Evolutionary conservation across 1,140 invertebrate species (phyloP).

Genomic region (Scaptomyza pallida): DNA sequence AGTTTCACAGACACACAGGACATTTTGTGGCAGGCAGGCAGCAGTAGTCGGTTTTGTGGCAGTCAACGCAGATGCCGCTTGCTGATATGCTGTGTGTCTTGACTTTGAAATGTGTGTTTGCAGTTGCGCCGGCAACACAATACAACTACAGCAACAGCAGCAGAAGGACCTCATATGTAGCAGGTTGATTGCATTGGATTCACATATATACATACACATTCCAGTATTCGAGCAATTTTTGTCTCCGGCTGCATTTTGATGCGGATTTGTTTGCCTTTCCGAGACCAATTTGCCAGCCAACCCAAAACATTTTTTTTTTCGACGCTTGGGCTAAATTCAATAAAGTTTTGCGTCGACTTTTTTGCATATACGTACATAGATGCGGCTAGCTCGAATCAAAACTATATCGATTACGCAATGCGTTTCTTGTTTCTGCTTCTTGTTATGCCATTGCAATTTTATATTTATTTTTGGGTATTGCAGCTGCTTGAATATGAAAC

Average conservation of each 20-base stretch:
- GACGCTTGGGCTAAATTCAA: slow-evolving; percentile 53
- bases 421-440: slow-evolving; percentile 6
- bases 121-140: slow-evolving; percentile 38
- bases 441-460: background rate
- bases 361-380: slow-evolving; percentile 56
- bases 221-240: no score
- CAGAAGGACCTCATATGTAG: slow-evolving; percentile 56
- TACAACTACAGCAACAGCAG: slow-evolving; percentile 28
- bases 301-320: slow-evolving; percentile 10
- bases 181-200: slow-evolving; percentile 63
- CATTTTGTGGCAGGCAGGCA: slow-evolving; percentile 1
- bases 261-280: slow-evolving; percentile 36
- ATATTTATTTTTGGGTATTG: slow-evolving; percentile 34
- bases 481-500: slow-evolving; percentile 27
- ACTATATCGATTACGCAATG: slow-evolving; percentile 37
- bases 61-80: background rate
- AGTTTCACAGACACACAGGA: slow-evolving; percentile 7
- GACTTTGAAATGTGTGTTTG: slow-evolving; percentile 72
- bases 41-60: slow-evolving; percentile 48
- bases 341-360: slow-evolving; percentile 55
- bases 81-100: slow-evolving; percentile 37
- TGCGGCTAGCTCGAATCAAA: slow-evolving; percentile 43
- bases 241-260: no score
- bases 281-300: background rate
- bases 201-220: background rate